Evolutionary conservation across 2,113 vertebrate species (phyloP).

Genomic region (Peucedramus taeniatus): DNA sequence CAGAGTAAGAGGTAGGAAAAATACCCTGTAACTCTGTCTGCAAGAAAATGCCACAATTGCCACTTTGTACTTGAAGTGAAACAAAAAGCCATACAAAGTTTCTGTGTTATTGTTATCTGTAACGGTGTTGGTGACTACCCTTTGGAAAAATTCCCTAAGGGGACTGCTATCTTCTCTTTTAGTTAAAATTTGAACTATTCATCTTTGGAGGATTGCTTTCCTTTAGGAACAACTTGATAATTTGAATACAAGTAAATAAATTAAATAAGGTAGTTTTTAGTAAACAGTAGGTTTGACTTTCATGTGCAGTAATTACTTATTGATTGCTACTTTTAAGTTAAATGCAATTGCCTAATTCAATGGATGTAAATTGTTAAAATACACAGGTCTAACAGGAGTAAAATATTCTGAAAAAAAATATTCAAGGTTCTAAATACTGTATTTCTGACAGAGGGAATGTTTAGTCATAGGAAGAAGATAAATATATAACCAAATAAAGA

Average conservation of each 20-base stretch:
- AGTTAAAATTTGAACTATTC: neutral
- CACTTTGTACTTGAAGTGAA: neutral
- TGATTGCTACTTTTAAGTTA: neutral
- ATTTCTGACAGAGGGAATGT: neutral
- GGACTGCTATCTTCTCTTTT: neutral
- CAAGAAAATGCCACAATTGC: neutral
- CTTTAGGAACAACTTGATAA: neutral
- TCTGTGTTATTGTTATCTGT: neutral
- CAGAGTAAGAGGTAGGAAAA: neutral
- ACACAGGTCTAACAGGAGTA: neutral
- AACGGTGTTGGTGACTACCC: neutral
- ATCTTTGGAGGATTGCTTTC: neutral
- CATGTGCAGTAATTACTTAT: neutral
- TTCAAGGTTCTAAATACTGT: neutral
- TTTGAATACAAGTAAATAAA: neutral
- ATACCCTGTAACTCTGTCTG: neutral
- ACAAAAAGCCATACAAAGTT: neutral
- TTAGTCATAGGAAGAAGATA: neutral
- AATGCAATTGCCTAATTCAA: neutral
- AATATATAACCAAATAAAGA: neutral
- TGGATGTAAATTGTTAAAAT: neutral
- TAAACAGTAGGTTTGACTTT: neutral
- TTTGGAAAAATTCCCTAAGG: neutral
- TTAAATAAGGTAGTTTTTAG: neutral
- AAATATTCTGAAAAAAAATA: neutral